Evolutionary conservation across 2,797 vertebrate genomes (phyloP).

Genomic region (Enteromius anoplus): DNA sequence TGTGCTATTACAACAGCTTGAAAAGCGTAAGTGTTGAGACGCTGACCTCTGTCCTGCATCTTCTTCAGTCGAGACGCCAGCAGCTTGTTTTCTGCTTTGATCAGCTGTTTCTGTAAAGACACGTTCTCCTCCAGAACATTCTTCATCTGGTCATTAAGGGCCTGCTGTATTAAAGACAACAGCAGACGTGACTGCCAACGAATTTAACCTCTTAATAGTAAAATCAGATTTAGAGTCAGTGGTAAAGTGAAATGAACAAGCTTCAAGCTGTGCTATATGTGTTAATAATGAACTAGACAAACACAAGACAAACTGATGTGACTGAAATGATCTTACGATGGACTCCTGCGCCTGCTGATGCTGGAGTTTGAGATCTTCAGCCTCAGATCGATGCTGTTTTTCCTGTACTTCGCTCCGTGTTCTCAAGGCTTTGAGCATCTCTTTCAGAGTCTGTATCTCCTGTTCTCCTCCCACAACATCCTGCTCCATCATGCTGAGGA

Average conservation of each 20-base stretch:
- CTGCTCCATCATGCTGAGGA: conserved; percentile 78
- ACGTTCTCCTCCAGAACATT: conserved; percentile 80
- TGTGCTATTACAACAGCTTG: not conserved
- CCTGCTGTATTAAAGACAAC: conserved; percentile 65
- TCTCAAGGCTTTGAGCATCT: conserved; percentile 66
- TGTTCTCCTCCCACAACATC: conserved; percentile 68
- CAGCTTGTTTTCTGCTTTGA: conserved; percentile 74
- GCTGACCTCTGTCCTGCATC: conserved; percentile 73
- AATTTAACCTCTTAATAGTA: not conserved
- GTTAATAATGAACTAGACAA: not conserved
- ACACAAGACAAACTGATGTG: not conserved
- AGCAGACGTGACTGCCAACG: not conserved
- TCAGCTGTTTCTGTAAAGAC: conserved; percentile 77
- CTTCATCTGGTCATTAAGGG: conserved; percentile 76
- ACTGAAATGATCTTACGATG: conserved; percentile 68
- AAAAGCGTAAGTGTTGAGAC: not conserved
- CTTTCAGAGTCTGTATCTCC: conserved; percentile 71
- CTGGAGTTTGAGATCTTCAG: conserved; percentile 64
- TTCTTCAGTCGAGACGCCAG: conserved; percentile 68
- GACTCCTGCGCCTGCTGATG: conserved; percentile 67
- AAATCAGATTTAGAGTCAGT: too few species aligned
- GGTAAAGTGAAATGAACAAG: too few species aligned
- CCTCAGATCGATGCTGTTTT: conserved; percentile 63
- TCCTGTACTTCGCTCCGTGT: conserved; percentile 64
- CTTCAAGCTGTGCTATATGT: too few species aligned